Evolutionary conservation across 1,140 invertebrate genomes (phyloP), one percentile per base, ranked within the genome.

Genomic region (Bombus cullumanus): DNA sequence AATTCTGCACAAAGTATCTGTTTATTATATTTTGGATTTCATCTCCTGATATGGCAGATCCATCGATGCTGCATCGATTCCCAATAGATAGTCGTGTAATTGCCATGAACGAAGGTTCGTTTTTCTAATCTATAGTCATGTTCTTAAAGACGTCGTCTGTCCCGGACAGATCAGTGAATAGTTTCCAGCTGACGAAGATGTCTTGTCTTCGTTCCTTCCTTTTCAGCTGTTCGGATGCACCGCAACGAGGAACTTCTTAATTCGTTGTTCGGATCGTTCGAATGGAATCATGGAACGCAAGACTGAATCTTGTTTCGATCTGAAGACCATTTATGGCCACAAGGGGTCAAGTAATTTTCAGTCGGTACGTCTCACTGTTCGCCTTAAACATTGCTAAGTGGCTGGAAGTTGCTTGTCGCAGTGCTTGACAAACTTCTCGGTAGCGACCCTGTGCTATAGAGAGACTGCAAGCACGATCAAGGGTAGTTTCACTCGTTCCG

Each of bases 71-170:
- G 39, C 31, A 12, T n/a, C 3, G 3, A 37, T 8, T 25, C 28
- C 47, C 47, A 53, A 22, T 53, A 22, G 34, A 47, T 25, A 37
- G 25, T 34, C n/a, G 31, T 43, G n/a, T 34, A 74, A 74, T 74
- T 74, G 31, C 41, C 72, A 43, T 5, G 59, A 41, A 73, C 59
- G 31, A 66, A 78, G 59, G 18, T n/a, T 22, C 37, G 59, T 34
- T 57, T 53, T 66, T 43, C 76, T n/a, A 28, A 82, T 74, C 53
- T 75, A 83, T 66, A 81, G n/a, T 31, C 75, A 76, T 68, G 57
- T 74, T 72, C 68, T 90, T 86, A 83, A 90, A 53, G 47, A 88
- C 69, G 86, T 86, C 76, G 87, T 88, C 83, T 90, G 89, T 64
- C n/a, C 31, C 43, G 72, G 81, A 90, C 83, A 90, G 89, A 72